These are phyloP conservation scores for Conopomorpha cramerella DNA, from an alignment of 1,140 invertebrate genomes.

Conservation along the genomic window DNA sequence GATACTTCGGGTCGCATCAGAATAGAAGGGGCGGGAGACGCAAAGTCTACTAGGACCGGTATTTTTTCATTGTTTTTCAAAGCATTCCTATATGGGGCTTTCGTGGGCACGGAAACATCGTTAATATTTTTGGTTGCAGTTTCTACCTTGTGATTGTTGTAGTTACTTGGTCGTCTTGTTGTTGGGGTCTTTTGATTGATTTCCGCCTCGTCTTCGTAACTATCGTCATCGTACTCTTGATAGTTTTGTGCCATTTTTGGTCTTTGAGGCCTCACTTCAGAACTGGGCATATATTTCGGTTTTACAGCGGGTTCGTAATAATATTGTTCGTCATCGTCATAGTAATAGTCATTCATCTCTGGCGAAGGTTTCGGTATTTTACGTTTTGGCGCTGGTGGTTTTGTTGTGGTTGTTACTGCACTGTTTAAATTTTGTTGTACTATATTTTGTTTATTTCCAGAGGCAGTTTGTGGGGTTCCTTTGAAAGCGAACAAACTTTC, in stretches of 20 bases:
- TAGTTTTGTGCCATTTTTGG: constrained; percentile 57
- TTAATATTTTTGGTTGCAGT: constrained; percentile 35
- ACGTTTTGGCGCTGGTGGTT: constrained; percentile 28
- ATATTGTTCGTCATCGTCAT: constrained; percentile 57
- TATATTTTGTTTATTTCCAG: constrained; percentile 13
- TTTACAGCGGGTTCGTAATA: constrained; percentile 62
- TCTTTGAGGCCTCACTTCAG: constrained; percentile 57
- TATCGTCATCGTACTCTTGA: constrained; percentile 50
- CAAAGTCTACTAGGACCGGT: constrained; percentile 23
- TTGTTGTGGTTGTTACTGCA: constrained; percentile 17
- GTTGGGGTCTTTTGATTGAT: constrained; percentile 10
- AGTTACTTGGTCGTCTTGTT: constrained; percentile 15
- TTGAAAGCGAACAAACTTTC: constrained; percentile 19
- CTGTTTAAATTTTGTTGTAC: constrained; percentile 7
- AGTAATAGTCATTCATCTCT: constrained; percentile 61
- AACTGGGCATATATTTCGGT: constrained; percentile 65
- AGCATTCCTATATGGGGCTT: constrained; percentile 27
- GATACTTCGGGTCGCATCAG: constrained; percentile 32
- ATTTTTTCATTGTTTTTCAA: constrained; percentile 31
- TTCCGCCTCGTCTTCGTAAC: constrained; percentile 22
- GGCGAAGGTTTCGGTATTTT: constrained; percentile 57
- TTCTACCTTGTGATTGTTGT: constrained; percentile 19
- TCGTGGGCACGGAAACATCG: constrained; percentile 37
- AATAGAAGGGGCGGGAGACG: constrained; percentile 12
- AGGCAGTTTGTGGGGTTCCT: too few species aligned